Conservation (phyloP, 1,140 invertebrate genomes). For the Luehdorfia chinensis region DNA sequence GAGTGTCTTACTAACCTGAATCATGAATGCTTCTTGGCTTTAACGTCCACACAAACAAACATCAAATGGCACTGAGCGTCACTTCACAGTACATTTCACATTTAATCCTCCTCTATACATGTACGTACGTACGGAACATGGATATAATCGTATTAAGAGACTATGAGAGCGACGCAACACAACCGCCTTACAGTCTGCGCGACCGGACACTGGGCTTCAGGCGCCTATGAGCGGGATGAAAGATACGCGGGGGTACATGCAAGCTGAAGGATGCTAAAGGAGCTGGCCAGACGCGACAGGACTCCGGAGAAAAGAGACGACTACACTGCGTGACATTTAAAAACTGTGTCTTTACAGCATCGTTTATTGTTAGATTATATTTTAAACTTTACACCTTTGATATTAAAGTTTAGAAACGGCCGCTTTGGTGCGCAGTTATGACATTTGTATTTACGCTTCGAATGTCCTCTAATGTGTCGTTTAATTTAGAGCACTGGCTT, state of each 20-base stretch:
- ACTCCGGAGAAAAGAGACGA: slow-evolving; percentile 74
- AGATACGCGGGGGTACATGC: slow-evolving; percentile 66
- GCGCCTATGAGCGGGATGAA: slow-evolving; percentile 59
- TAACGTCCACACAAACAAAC: slow-evolving; percentile 46
- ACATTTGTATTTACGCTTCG: slow-evolving; percentile 25
- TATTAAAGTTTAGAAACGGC: slow-evolving; percentile 27
- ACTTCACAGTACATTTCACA: slow-evolving; percentile 68
- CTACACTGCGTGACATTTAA: slow-evolving; percentile 74
- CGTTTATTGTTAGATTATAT: slow-evolving; percentile 20
- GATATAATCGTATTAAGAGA: slow-evolving; percentile 39
- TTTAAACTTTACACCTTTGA: not conserved
- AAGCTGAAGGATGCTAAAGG: slow-evolving; percentile 72
- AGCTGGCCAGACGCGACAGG: slow-evolving; percentile 75
- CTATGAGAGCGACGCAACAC: slow-evolving; percentile 42
- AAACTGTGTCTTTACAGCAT: slow-evolving; percentile 71
- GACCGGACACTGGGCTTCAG: slow-evolving; percentile 70
- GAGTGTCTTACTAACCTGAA: slow-evolving; percentile 75
- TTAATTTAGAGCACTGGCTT: slow-evolving; percentile 54
- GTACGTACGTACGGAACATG: slow-evolving; percentile 49
- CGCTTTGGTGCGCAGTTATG: slow-evolving; percentile 17
- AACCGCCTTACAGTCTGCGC: slow-evolving; percentile 53
- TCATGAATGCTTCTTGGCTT: slow-evolving; percentile 59
- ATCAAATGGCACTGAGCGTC: slow-evolving; percentile 49
- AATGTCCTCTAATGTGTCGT: slow-evolving; percentile 74
- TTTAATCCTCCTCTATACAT: slow-evolving; percentile 46